A percentile compares a stretch with the other conserved stretches of the same genome.
Evolutionary conservation across 2,888 invertebrate genomes (phyloP).

Genomic region (Flabesymbios commensalis): DNA sequence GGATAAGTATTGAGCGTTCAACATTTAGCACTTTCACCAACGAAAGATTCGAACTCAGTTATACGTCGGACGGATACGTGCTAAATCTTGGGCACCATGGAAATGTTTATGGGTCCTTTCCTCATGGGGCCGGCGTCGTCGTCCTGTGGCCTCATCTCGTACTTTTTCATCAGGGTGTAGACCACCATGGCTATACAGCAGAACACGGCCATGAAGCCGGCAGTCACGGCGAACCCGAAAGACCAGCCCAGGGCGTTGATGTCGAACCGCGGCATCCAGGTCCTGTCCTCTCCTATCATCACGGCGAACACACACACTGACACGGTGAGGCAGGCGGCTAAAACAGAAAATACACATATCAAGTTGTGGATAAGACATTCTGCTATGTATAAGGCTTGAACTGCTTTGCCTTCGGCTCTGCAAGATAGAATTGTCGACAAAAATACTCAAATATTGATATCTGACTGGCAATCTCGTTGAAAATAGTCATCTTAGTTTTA

Average conservation of each 20-base stretch:
- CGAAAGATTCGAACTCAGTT: no score
- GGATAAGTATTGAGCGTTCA: no score
- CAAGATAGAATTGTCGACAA: no score
- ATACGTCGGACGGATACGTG: no score
- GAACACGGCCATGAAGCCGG: constrained; percentile 36
- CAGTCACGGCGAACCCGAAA: constrained; percentile 33
- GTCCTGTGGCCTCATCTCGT: constrained; percentile 23
- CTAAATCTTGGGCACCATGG: constrained; percentile 19
- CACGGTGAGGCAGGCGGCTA: constrained; percentile 26
- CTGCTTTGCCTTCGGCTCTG: no score
- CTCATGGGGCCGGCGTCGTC: background rate
- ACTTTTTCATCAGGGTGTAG: constrained; percentile 32
- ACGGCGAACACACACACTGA: constrained; percentile 34
- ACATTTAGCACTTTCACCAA: no score
- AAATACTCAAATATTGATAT: no score
- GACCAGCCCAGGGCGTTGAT: constrained; percentile 35
- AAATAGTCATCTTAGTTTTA: no score
- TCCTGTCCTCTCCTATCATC: constrained; percentile 39
- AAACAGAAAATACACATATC: background rate
- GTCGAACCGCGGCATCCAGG: constrained; percentile 39
- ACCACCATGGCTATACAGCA: constrained; percentile 26
- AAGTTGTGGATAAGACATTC: no score
- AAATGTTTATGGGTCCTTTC: constrained; percentile 9
- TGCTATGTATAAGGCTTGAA: no score
- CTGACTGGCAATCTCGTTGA: no score